Conservation (phyloP, 2,113 vertebrate species). For the Hipposideros armiger region DNA sequence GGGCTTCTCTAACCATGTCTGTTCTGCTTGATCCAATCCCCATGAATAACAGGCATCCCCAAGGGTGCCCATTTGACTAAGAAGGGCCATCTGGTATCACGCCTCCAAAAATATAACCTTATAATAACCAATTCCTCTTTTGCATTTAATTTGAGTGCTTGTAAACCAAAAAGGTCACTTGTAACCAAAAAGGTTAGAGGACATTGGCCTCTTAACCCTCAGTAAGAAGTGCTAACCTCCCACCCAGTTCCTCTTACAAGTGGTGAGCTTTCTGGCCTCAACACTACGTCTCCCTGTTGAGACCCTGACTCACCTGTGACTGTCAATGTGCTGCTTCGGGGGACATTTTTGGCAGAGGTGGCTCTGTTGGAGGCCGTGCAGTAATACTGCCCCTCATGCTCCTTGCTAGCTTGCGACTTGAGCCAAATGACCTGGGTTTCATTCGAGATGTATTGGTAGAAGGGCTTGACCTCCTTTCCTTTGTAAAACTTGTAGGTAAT, state of each 20-base stretch:
- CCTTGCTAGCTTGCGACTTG: not conserved
- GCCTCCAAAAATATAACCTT: not conserved
- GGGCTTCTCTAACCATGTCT: not conserved
- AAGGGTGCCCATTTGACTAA: not conserved
- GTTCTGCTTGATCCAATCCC: not conserved
- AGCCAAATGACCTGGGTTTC: constrained; percentile 32
- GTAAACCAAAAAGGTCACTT: not conserved
- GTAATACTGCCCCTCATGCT: constrained; percentile 74
- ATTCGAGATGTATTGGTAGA: not conserved
- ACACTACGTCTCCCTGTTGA: rapidly evolving
- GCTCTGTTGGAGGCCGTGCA: constrained; percentile 78
- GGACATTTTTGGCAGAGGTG: rapidly evolving
- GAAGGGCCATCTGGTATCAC: not conserved
- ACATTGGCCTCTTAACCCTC: not conserved
- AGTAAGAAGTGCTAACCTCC: not conserved
- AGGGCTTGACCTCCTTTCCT: constrained; percentile 39
- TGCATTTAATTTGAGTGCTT: not conserved
- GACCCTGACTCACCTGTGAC: constrained; percentile 71
- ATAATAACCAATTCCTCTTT: not conserved
- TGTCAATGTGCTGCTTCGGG: constrained; percentile 43
- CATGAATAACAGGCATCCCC: not conserved
- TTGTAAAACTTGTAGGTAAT: constrained; percentile 79
- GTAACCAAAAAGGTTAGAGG: not conserved
- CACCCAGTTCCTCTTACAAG: not conserved
- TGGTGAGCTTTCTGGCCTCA: not conserved